Evolutionary conservation across 1,140 invertebrate genomes (phyloP).

Genomic region (Leptinotarsa defecta): DNA sequence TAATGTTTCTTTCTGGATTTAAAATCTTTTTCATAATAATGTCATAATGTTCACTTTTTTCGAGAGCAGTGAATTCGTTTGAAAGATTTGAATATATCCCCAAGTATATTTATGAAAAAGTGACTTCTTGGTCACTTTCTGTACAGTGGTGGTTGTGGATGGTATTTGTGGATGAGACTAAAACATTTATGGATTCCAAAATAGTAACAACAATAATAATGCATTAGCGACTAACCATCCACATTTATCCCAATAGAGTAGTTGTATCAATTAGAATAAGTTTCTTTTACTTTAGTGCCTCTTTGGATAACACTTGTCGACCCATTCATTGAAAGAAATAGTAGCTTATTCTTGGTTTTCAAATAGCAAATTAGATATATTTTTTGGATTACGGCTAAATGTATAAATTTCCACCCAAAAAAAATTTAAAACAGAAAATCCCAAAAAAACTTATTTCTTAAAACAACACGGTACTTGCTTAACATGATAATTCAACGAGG

Average conservation of each 20-base stretch:
- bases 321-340: not conserved
- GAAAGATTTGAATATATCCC: not conserved
- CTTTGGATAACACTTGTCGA: constrained; percentile 13
- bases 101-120: constrained; percentile 9
- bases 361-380: constrained; percentile 16
- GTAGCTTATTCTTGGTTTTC: not conserved
- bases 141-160: not conserved
- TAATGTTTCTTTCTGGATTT: too few species aligned
- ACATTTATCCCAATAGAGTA: constrained; percentile 3
- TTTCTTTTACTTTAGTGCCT: constrained; percentile 26
- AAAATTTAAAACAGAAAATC: not conserved
- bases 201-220: not conserved
- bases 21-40: not conserved
- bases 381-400: constrained; percentile 16
- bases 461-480: constrained; percentile 20
- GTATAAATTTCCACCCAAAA: constrained; percentile 2
- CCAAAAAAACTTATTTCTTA: constrained; percentile 12
- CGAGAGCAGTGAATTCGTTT: constrained; percentile 1
- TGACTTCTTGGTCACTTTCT: not conserved
- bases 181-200: not conserved
- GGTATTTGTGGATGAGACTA: not conserved
- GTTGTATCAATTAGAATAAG: not conserved
- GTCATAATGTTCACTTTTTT: not conserved
- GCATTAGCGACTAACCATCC: not conserved
- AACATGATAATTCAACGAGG: constrained; percentile 16